These are phyloP conservation scores for Aphelinus atriplicis DNA, from an alignment of 1,140 invertebrate genomes.

Conservation along the genomic window DNA sequence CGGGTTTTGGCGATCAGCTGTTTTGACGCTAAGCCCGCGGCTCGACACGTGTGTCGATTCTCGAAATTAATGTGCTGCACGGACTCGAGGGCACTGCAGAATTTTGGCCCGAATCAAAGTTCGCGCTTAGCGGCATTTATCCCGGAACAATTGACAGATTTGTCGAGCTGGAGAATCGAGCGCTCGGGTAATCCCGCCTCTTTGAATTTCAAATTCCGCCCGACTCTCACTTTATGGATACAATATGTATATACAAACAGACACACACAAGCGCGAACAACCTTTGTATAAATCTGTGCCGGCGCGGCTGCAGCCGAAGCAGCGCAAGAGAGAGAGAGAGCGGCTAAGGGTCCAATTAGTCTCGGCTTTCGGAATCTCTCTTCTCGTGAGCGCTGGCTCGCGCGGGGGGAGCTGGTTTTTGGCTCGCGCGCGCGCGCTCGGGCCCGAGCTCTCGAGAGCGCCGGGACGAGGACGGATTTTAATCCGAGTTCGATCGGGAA, in stretches of 20 bases:
- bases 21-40: too few species aligned
- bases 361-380: slow-evolving; percentile 60
- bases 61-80: too few species aligned
- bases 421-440: too few species aligned
- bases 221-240: background rate
- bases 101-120: background rate
- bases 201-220: slow-evolving; percentile 64
- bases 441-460: background rate
- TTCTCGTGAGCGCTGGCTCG: slow-evolving; percentile 38
- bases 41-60: too few species aligned
- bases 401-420: too few species aligned
- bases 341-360: slow-evolving; percentile 64
- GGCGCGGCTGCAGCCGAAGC: slow-evolving; percentile 3
- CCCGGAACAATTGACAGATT: slow-evolving; percentile 64
- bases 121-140: slow-evolving; percentile 56
- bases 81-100: too few species aligned
- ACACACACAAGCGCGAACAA: slow-evolving; percentile 38
- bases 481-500: slow-evolving; percentile 60
- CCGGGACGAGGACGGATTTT: slow-evolving; percentile 55
- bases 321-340: background rate
- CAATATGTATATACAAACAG: slow-evolving; percentile 2
- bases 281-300: slow-evolving; percentile 41
- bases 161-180: slow-evolving; percentile 49
- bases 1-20: too few species aligned
- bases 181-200: too few species aligned